These are phyloP conservation scores for Cyprinella venusta DNA, from an alignment of 2,797 vertebrate genomes.

Conservation along the genomic window DNA sequence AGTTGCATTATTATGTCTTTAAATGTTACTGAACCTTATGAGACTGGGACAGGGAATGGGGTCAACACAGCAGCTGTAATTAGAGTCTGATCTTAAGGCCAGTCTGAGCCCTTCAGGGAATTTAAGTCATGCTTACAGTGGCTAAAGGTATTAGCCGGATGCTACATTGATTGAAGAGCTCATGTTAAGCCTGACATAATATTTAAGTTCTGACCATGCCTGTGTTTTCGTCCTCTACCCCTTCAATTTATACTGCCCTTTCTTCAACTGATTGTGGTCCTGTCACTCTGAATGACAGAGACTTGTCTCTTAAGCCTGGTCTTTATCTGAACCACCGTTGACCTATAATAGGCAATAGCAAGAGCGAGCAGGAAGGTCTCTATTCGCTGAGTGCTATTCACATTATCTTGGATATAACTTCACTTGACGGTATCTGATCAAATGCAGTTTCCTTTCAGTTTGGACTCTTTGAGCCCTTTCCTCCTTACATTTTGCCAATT, in stretches of 20 bases:
- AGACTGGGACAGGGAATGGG: constrained; percentile 42
- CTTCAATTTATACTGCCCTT: constrained; percentile 35
- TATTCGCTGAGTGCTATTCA: constrained; percentile 10
- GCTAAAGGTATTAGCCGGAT: constrained; percentile 26
- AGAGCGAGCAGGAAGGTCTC: constrained; percentile 21
- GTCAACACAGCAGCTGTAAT: constrained; percentile 43
- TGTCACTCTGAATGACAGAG: constrained; percentile 4
- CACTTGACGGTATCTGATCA: neutral
- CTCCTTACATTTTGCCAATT: neutral
- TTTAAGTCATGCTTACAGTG: constrained; percentile 22
- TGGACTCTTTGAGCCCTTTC: neutral
- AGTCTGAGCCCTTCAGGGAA: constrained; percentile 17
- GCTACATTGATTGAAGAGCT: constrained; percentile 49
- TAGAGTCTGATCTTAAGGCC: constrained; percentile 50
- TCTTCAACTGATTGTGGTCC: neutral
- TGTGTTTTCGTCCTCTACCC: constrained; percentile 10
- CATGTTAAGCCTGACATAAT: constrained; percentile 21
- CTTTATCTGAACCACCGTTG: constrained; percentile 24
- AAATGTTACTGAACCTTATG: constrained; percentile 7
- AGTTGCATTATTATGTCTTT: neutral
- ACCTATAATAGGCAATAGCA: constrained; percentile 20
- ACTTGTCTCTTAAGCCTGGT: constrained; percentile 36
- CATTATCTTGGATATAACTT: constrained; percentile 11
- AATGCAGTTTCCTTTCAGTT: neutral
- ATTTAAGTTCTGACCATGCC: constrained; percentile 31